Percentiles rank a stretch among this genome's conserved stretches.
phyloP scores from a whole-genome alignment of 2,113 vertebrate species.

The Ia io region DNA sequence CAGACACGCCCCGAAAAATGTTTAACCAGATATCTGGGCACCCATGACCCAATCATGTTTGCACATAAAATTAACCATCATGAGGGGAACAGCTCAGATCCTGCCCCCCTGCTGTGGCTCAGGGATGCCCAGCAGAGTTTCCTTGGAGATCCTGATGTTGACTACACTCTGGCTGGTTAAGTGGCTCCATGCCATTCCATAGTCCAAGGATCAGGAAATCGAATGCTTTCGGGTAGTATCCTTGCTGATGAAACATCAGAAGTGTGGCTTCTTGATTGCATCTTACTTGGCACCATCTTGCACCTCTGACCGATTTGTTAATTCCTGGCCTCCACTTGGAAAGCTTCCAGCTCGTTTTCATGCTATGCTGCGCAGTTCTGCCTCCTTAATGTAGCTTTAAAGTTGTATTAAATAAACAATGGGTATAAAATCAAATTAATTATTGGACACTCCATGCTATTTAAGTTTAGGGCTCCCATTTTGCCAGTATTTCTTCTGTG shows the following conservation, averaged over 20 bases:
- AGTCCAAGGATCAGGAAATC: neutral
- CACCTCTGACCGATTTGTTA: slow-evolving; percentile 68
- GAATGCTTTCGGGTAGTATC: neutral
- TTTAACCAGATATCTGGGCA: neutral
- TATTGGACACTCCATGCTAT: slow-evolving; percentile 84
- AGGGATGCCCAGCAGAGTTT: neutral
- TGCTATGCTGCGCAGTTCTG: slow-evolving; percentile 71
- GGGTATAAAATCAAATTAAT: slow-evolving; percentile 83
- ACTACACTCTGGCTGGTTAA: neutral
- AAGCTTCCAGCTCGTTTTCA: slow-evolving; percentile 78
- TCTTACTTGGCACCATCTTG: slow-evolving; percentile 27
- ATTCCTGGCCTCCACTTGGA: slow-evolving; percentile 73
- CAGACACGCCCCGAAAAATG: neutral
- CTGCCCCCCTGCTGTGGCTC: neutral
- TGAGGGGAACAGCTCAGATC: neutral
- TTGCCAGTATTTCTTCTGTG: slow-evolving; percentile 82
- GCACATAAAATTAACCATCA: neutral
- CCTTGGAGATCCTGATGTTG: neutral
- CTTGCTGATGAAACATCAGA: neutral
- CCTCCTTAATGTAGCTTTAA: slow-evolving; percentile 78
- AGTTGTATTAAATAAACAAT: slow-evolving; percentile 84
- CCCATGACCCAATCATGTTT: neutral
- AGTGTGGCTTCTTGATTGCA: neutral
- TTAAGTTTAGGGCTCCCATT: slow-evolving; percentile 85
- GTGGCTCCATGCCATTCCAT: neutral